A percentile compares a stretch with the other conserved stretches of the same genome.
Evolutionary conservation across 1,140 invertebrate species (phyloP).

Genomic region (Dolichoris vasculosae): DNA sequence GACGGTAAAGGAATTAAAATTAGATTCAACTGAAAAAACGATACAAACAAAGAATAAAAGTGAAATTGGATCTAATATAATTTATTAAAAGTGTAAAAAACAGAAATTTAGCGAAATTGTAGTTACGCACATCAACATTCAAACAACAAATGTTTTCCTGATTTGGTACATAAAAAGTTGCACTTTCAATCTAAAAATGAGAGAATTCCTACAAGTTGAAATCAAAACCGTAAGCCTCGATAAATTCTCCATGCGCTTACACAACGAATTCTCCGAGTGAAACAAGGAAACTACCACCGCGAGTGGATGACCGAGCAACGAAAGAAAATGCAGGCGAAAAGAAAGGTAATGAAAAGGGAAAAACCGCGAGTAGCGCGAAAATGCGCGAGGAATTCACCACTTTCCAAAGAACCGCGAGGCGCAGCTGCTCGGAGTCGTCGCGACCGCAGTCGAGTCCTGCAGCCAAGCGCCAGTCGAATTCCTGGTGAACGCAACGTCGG

Average conservation of each 20-base stretch:
- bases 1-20: no score
- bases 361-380: slow-evolving; percentile 8
- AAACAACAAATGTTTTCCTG: no score
- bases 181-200: no score
- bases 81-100: not conserved
- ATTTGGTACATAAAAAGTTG: not conserved
- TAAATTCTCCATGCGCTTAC: not conserved
- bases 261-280: not conserved
- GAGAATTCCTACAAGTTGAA: not conserved
- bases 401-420: slow-evolving; percentile 28
- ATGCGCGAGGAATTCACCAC: slow-evolving; percentile 24
- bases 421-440: not conserved
- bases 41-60: no score
- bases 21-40: no score
- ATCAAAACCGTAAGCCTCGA: not conserved
- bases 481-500: not conserved
- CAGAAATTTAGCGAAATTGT: not conserved
- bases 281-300: not conserved
- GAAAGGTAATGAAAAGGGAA: slow-evolving; percentile 7
- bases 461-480: slow-evolving; percentile 1
- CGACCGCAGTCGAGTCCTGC: not conserved
- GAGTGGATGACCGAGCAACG: not conserved
- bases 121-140: no score
- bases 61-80: no score
- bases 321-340: not conserved